phyloP scores from a whole-genome alignment of 92 coral and sea anemone species.

The Siderastrea radians region DNA sequence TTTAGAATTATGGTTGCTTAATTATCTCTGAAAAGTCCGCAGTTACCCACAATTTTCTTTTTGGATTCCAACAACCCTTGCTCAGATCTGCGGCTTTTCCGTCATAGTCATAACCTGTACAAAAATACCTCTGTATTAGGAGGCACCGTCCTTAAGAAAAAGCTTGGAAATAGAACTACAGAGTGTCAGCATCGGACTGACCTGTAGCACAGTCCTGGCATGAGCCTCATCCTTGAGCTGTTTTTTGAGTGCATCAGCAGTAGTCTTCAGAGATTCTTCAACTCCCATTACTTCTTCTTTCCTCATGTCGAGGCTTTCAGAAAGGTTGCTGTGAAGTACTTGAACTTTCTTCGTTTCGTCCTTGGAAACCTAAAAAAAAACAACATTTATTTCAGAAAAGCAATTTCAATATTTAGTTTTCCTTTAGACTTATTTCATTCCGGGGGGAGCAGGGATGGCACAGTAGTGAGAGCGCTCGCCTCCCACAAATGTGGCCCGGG shows the following conservation, averaged over 20 bases:
- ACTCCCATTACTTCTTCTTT: conserved; percentile 82
- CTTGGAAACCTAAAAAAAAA: conserved; percentile 75
- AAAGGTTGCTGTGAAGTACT: conserved; percentile 73
- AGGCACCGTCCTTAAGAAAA: no score
- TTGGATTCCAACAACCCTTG: no score
- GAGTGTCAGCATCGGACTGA: conserved; percentile 15
- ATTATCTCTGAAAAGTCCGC: no score
- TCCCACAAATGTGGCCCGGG: no score
- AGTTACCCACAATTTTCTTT: no score
- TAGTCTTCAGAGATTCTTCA: conserved; percentile 87
- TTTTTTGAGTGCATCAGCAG: conserved; percentile 88
- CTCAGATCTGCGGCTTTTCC: no score
- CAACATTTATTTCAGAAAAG: not conserved
- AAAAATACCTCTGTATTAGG: no score
- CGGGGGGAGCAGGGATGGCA: no score
- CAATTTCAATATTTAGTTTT: not conserved
- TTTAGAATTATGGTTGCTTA: no score
- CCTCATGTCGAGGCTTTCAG: conserved; percentile 50
- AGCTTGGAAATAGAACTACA: no score
- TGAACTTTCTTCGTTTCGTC: conserved; percentile 90
- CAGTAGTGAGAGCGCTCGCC: no score
- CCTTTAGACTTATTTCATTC: not conserved
- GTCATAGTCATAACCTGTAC: no score
- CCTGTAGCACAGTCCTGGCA: conserved; percentile 94
- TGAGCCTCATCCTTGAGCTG: conserved; percentile 95